Evolutionary conservation across 1,140 invertebrate species (phyloP).

Genomic region (Drosophila repleta): DNA sequence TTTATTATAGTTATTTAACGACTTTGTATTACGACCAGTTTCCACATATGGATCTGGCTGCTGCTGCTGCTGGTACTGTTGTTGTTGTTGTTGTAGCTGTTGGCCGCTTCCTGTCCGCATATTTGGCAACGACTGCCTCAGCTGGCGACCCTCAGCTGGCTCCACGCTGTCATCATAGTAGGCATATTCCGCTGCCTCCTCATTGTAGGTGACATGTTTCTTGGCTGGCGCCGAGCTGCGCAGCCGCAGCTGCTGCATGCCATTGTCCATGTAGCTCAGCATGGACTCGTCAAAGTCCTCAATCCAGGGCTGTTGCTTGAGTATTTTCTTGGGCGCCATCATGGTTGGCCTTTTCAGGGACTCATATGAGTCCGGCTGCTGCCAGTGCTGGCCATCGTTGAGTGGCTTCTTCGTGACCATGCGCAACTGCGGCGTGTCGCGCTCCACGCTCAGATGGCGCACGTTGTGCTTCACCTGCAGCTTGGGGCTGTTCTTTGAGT

Average conservation of each 20-base stretch:
- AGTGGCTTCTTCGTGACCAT: constrained; percentile 61
- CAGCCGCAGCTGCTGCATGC: constrained; percentile 54
- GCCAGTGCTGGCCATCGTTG: constrained; percentile 43
- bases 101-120: constrained; percentile 76
- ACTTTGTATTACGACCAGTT: constrained; percentile 66
- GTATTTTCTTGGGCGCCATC: constrained; percentile 59
- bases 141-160: constrained; percentile 27
- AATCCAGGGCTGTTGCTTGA: constrained; percentile 38
- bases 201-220: constrained; percentile 77
- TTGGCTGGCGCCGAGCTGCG: constrained; percentile 57
- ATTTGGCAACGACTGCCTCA: constrained; percentile 49
- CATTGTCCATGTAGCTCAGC: constrained; percentile 53
- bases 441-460: constrained; percentile 61
- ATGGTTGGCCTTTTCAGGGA: constrained; percentile 21
- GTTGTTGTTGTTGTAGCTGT: constrained; percentile 39
- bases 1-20: constrained; percentile 77
- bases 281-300: constrained; percentile 37
- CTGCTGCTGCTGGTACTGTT: constrained; percentile 35
- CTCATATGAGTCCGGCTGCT: constrained; percentile 23
- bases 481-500: constrained; percentile 78
- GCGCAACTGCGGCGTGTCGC: constrained; percentile 23
- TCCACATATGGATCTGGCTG: constrained; percentile 63
- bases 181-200: constrained; percentile 66
- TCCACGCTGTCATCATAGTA: constrained; percentile 56
- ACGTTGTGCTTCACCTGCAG: constrained; percentile 77